Conservation (phyloP, 30 jellyfish, hydroid and myxozoan genomes). For the Aurelia aurita region DNA sequence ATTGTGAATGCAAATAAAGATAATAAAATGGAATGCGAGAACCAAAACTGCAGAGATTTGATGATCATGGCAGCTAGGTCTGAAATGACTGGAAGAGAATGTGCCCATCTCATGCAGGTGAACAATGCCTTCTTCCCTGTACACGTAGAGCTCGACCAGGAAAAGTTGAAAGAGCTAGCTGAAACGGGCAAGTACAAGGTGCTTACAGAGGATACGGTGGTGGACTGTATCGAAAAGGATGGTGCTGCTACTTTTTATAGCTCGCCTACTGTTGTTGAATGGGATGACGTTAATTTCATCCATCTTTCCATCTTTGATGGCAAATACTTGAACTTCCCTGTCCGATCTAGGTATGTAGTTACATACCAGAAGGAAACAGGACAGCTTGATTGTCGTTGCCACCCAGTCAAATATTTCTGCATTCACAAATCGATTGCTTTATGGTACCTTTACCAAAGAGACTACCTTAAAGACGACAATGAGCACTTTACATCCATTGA, state of each 20-base stretch:
- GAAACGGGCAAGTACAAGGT: neutral
- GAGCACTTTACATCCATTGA: neutral
- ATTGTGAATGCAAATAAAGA: neutral
- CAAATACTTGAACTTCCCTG: neutral
- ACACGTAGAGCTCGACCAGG: neutral
- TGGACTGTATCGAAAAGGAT: slow-evolving; percentile 4
- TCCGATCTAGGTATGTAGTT: slow-evolving; percentile 16
- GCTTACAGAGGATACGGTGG: slow-evolving; percentile 21
- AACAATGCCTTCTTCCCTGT: slow-evolving; percentile 27
- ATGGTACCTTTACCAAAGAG: slow-evolving; percentile 34
- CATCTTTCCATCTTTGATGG: slow-evolving; percentile 36
- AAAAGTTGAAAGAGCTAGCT: neutral
- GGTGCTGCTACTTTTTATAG: too few species aligned
- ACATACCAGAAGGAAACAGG: slow-evolving; percentile 19
- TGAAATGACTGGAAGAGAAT: slow-evolving; percentile 16
- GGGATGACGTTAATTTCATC: neutral
- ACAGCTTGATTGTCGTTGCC: slow-evolving; percentile 23
- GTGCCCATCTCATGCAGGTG: slow-evolving; percentile 30
- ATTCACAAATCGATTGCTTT: slow-evolving; percentile 31
- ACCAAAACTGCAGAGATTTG: slow-evolving; percentile 6
- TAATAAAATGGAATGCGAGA: slow-evolving; percentile 10
- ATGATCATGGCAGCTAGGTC: slow-evolving; percentile 31
- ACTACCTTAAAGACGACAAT: neutral
- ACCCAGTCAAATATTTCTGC: slow-evolving; percentile 7
- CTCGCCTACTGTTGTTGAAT: slow-evolving; percentile 26